A percentile compares a stretch with the other conserved stretches of the same genome.
Conservation (phyloP, 2,797 vertebrate species). For the Phrynocephalus guinanensis region DNA sequence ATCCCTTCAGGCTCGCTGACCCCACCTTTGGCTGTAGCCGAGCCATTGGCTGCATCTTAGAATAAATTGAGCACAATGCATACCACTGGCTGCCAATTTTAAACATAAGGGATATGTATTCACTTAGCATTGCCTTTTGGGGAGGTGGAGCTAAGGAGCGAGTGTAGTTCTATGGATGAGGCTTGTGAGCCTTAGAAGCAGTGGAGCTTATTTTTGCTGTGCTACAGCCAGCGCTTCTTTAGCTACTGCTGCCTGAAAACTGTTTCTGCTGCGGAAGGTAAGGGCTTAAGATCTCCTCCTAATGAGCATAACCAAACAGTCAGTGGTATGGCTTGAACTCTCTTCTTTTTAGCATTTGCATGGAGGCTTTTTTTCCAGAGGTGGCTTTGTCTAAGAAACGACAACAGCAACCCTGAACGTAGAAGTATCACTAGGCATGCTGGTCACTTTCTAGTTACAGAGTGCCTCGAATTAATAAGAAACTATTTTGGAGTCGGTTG, state of each 20-base stretch:
- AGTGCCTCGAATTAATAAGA: neutral
- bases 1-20: slow-evolving; percentile 79
- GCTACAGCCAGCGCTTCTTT: slow-evolving; percentile 69
- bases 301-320: neutral
- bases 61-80: slow-evolving; percentile 83
- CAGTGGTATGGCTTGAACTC: slow-evolving; percentile 27
- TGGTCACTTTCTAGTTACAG: neutral
- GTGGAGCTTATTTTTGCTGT: slow-evolving; percentile 65
- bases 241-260: slow-evolving; percentile 61
- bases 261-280: slow-evolving; percentile 77
- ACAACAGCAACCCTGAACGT: neutral
- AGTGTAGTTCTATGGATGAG: slow-evolving; percentile 81
- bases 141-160: slow-evolving; percentile 84
- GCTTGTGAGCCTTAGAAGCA: slow-evolving; percentile 73
- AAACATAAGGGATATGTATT: slow-evolving; percentile 84
- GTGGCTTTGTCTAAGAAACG: neutral
- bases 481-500: slow-evolving; percentile 5
- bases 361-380: neutral
- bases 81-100: slow-evolving; percentile 79
- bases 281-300: slow-evolving; percentile 54
- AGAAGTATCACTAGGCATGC: too few species aligned
- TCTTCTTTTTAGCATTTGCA: neutral
- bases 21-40: slow-evolving; percentile 75
- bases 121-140: slow-evolving; percentile 84
- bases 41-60: slow-evolving; percentile 79